Evolutionary conservation across 2,797 vertebrate genomes (phyloP), one percentile per base, ranked within the genome.

Genomic region (Gadopsis bispinosus): DNA sequence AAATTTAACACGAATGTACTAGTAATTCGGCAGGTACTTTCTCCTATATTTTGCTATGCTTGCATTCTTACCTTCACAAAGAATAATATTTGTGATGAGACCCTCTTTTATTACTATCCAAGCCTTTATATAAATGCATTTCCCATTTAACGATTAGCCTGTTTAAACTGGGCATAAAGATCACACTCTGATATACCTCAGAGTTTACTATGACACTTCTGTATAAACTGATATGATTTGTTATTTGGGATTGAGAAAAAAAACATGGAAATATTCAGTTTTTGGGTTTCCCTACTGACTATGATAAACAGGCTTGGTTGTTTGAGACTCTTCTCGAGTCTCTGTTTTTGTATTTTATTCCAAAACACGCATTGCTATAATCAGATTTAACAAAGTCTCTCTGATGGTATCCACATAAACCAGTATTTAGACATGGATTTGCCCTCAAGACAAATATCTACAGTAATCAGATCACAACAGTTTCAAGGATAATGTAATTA

Each of bases 401-500:
- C 22, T 54, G 26, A 65, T 58, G 31, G 8, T 54, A 45, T 69
- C 29, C 14, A 22, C 11, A 54, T 39, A 35, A 63, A 47, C 22
- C 10, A 56, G 19, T 67, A 35, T 66, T 73, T 79, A 48, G 39
- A 69, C n/a, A 37, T 55, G 45, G 17, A 71, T 72, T 68, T 79
- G 4, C 35, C 69, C 35, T 66, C 37, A 63, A 61, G 45, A 79
- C 41, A 77, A 69, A 66, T n/a, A 61, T 58, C 9, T 47, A 35
- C 43, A 73, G 50, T 26, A 45, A 77, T 64, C 48, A 47, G 19
- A 35, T 62, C 51, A 58, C 58, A 53, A 39, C 55, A 50, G n/a
- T 72, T 65, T 53, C 51, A 71, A 54, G 68, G 81, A 79, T 83
- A 61, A 81, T 51, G 45, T 20, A 72, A 54, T 48, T 60, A 69